phyloP scores from a whole-genome alignment of 2,113 vertebrate species.

The Agelaius phoeniceus region DNA sequence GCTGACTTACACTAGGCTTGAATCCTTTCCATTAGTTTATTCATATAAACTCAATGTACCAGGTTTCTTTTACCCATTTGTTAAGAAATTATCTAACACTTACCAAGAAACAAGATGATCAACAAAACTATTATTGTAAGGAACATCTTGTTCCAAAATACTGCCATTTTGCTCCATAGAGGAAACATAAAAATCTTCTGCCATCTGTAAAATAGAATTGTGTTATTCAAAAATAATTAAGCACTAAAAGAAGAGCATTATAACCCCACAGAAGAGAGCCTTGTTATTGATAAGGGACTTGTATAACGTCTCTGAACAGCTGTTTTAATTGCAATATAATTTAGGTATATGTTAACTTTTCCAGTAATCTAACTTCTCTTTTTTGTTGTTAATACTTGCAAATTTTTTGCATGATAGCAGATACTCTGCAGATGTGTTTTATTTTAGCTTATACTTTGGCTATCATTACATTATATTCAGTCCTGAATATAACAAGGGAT shows the following conservation, averaged over 20 bases:
- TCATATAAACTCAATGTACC: not conserved
- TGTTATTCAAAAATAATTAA: conserved; percentile 30
- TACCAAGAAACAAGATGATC: conserved; percentile 92
- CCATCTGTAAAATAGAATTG: conserved; percentile 83
- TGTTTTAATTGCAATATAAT: not conserved
- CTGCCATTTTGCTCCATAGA: conserved; percentile 86
- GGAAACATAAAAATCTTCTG: conserved; percentile 85
- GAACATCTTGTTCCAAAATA: conserved; percentile 92
- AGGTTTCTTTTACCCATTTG: not conserved
- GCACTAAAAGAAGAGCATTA: not conserved
- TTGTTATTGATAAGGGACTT: not conserved
- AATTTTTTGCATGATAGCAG: not conserved
- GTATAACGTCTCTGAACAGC: not conserved
- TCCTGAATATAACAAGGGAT: not conserved
- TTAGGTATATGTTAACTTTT: not conserved
- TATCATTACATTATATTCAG: not conserved
- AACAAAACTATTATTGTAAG: conserved; percentile 92
- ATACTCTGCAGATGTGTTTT: not conserved
- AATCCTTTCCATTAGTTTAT: not conserved
- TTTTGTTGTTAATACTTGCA: not conserved
- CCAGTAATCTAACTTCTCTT: not conserved
- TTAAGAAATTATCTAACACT: conserved; percentile 59
- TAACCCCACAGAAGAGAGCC: not conserved
- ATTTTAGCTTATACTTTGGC: not conserved
- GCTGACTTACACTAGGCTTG: not conserved